Evolutionary conservation across 2,888 invertebrate genomes (phyloP).

Genomic region (Platycheirus rosarum): DNA sequence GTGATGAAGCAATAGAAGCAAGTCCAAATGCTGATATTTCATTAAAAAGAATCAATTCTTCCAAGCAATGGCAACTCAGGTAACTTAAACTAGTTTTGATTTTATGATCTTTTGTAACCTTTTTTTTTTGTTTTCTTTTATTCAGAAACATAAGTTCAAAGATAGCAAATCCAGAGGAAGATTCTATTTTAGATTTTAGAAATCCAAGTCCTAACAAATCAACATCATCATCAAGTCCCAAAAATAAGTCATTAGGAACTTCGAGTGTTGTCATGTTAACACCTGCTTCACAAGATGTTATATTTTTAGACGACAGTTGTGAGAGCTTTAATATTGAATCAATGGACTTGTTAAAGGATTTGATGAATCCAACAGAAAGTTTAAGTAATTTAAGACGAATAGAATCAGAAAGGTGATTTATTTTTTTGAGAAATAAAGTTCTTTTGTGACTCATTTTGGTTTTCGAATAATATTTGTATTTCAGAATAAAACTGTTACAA

Average conservation of each 20-base stretch:
- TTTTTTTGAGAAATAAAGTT: neutral
- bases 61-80: slow-evolving; percentile 76
- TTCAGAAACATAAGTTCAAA: slow-evolving; percentile 37
- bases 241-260: slow-evolving; percentile 11
- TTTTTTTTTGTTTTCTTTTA: neutral
- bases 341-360: slow-evolving; percentile 77
- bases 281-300: slow-evolving; percentile 80
- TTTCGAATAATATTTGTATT: slow-evolving; percentile 5
- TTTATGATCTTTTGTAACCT: neutral
- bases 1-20: slow-evolving; percentile 77
- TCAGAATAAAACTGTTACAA: slow-evolving; percentile 57
- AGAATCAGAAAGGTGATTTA: slow-evolving; percentile 75
- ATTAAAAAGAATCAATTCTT: slow-evolving; percentile 74
- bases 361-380: slow-evolving; percentile 68
- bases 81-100: slow-evolving; percentile 72
- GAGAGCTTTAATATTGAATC: slow-evolving; percentile 74
- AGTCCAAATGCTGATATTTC: slow-evolving; percentile 78
- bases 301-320: slow-evolving; percentile 79
- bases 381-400: slow-evolving; percentile 75
- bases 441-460: neutral
- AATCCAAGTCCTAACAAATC: slow-evolving; percentile 4
- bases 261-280: slow-evolving; percentile 79
- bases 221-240: neutral
- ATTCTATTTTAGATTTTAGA: slow-evolving; percentile 7
- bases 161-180: slow-evolving; percentile 1